These are phyloP conservation scores for Drosophila neonasuta DNA, from an alignment of 2,888 invertebrate species.

Conservation along the genomic window DNA sequence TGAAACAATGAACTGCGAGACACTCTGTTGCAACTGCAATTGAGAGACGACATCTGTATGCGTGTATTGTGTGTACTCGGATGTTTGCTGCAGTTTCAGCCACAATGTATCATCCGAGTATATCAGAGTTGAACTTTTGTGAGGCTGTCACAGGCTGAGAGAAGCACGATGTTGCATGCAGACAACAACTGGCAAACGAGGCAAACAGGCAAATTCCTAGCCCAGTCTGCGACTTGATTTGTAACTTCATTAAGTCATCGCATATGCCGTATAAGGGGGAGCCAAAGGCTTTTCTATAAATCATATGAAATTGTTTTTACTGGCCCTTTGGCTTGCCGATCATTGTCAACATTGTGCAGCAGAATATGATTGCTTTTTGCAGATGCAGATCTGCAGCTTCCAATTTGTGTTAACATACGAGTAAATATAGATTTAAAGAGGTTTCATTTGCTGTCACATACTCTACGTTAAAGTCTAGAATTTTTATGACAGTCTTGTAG, in stretches of 20 bases:
- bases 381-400: conserved; percentile 48
- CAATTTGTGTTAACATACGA: conserved; percentile 12
- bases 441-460: background rate
- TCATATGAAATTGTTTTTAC: conserved; percentile 48
- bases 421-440: background rate
- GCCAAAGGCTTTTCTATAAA: conserved; percentile 41
- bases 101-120: conserved; percentile 74
- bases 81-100: conserved; percentile 55
- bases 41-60: conserved; percentile 43
- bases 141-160: conserved; percentile 71
- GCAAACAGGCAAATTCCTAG: conserved; percentile 41
- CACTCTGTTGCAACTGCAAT: conserved; percentile 70
- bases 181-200: conserved; percentile 16
- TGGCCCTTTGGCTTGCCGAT: conserved; percentile 16
- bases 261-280: conserved; percentile 16
- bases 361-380: conserved; percentile 53
- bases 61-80: conserved; percentile 24
- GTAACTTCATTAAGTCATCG: conserved; percentile 71
- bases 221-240: conserved; percentile 67
- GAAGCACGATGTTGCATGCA: conserved; percentile 67
- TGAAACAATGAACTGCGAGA: conserved; percentile 68
- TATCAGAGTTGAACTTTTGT: conserved; percentile 73
- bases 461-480: too few relatives aligned
- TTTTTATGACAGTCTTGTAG: too few relatives aligned
- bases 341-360: conserved; percentile 33